phyloP scores from a whole-genome alignment of 2,888 invertebrate species.

The Spisula solida region DNA sequence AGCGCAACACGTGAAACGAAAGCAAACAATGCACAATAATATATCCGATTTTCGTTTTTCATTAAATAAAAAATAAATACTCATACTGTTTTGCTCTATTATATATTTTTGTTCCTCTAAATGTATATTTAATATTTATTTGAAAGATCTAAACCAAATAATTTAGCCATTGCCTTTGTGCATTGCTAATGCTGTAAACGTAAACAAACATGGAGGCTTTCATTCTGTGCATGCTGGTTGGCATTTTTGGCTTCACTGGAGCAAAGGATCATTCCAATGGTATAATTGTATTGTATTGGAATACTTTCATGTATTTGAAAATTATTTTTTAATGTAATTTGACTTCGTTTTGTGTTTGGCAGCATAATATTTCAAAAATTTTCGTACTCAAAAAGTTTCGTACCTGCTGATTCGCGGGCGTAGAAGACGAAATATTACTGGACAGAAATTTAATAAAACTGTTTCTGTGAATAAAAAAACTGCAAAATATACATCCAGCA shows the following conservation, averaged over 20 bases:
- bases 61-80: neutral
- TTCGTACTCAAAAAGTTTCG: too few relatives aligned
- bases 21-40: conserved; percentile 4
- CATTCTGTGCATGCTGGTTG: neutral
- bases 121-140: neutral
- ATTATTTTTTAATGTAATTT: too few relatives aligned
- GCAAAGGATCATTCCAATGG: conserved; percentile 15
- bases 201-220: conserved; percentile 45
- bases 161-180: neutral
- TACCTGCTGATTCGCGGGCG: too few relatives aligned
- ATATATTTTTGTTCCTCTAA: neutral
- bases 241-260: neutral
- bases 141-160: neutral
- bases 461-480: too few relatives aligned
- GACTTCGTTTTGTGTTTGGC: too few relatives aligned
- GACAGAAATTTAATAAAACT: too few relatives aligned
- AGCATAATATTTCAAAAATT: too few relatives aligned
- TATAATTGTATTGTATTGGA: neutral
- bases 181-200: conserved; percentile 36
- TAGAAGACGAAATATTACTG: too few relatives aligned
- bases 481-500: too few relatives aligned
- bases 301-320: neutral
- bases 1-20: conserved; percentile 27
- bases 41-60: neutral
- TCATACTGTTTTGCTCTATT: neutral